A percentile compares a stretch with the other conserved stretches of the same genome.
These are phyloP conservation scores for Gorsachius magnificus DNA, from an alignment of 2,797 vertebrate species.

Conservation along the genomic window DNA sequence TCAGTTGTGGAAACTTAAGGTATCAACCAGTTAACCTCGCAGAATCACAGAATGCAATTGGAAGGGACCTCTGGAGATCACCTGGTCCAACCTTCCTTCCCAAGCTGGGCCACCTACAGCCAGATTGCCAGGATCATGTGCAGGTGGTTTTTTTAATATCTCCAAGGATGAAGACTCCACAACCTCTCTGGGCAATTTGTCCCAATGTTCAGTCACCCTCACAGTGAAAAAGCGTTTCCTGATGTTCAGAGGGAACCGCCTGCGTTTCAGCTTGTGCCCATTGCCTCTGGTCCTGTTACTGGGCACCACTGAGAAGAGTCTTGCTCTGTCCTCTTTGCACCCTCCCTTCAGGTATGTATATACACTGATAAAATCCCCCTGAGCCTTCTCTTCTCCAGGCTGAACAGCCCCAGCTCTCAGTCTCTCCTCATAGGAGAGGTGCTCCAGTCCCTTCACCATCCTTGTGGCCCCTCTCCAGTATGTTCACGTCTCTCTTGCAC, in stretches of 20 bases:
- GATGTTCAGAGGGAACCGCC: not conserved
- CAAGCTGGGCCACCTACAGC: not conserved
- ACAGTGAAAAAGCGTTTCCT: not conserved
- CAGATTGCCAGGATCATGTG: not conserved
- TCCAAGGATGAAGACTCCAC: not conserved
- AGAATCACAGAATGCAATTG: not conserved
- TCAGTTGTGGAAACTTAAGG: not conserved
- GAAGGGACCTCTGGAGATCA: not conserved
- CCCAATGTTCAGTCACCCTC: not conserved
- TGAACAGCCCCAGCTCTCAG: not conserved
- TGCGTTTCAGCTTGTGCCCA: not conserved
- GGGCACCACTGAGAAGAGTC: not conserved
- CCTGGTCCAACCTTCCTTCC: not conserved
- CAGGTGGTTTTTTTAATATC: not conserved
- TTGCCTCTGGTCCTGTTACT: not conserved
- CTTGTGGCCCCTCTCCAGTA: not conserved
- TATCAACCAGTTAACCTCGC: not conserved
- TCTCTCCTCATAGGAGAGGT: not conserved
- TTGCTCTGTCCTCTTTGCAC: not conserved
- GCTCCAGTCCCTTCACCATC: not conserved
- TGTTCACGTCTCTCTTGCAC: not conserved
- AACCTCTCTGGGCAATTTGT: not conserved
- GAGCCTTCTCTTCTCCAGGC: not conserved
- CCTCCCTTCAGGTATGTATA: not conserved
- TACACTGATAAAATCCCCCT: not conserved